Conservation (phyloP, 1,140 invertebrate genomes). For the Apis laboriosa region DNA sequence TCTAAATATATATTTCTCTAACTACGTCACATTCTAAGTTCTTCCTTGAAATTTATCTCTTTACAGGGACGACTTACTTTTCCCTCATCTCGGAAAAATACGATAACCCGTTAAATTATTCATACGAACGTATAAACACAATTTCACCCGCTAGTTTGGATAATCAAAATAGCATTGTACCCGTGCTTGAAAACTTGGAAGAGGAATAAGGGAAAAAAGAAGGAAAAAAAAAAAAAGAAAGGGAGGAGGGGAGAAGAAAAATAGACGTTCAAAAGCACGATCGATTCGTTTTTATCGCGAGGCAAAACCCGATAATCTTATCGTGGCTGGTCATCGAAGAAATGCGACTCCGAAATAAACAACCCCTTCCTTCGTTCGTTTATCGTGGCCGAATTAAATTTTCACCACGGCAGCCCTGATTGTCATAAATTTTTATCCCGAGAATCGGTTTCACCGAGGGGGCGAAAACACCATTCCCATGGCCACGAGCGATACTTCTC, state of each 20-base stretch:
- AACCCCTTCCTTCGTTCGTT: neutral
- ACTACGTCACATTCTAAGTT: too few relatives aligned
- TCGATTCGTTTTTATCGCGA: conserved; percentile 17
- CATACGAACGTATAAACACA: too few relatives aligned
- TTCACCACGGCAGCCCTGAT: neutral
- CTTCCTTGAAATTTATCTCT: too few relatives aligned
- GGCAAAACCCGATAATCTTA: conserved; percentile 1
- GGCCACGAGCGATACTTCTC: conserved; percentile 2
- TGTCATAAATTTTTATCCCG: conserved; percentile 30
- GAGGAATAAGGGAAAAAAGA: too few relatives aligned
- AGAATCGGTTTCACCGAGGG: neutral
- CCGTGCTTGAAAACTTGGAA: too few relatives aligned
- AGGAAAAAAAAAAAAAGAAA: neutral
- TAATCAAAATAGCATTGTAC: too few relatives aligned
- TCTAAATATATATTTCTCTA: too few relatives aligned
- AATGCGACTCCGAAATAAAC: conserved; percentile 38
- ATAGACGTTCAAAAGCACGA: neutral
- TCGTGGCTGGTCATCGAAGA: neutral
- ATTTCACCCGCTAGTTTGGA: too few relatives aligned
- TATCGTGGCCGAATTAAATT: conserved; percentile 18
- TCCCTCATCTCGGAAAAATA: too few relatives aligned
- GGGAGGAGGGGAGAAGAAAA: neutral
- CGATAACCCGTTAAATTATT: too few relatives aligned
- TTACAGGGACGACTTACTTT: too few relatives aligned
- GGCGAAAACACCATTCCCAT: neutral